Conservation (phyloP, 2,797 vertebrate genomes). For the Spinibarbus caldwelli region DNA sequence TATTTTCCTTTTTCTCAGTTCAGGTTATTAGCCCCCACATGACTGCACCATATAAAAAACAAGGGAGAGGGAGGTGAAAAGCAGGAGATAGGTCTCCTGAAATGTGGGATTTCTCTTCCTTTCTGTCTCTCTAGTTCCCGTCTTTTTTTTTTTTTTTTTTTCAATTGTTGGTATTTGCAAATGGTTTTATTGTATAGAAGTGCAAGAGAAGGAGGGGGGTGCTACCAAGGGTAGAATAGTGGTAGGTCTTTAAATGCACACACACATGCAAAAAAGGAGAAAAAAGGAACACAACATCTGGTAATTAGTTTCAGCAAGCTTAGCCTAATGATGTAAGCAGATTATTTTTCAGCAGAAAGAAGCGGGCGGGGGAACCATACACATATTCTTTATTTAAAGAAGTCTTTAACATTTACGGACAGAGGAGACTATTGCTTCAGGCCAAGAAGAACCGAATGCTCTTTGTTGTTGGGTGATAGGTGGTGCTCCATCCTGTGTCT, state of each 20-base stretch:
- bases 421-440: conserved; percentile 59
- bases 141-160: conserved; percentile 69
- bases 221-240: conserved; percentile 85
- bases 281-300: conserved; percentile 90
- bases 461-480: conserved; percentile 52
- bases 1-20: conserved; percentile 88
- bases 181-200: conserved; percentile 88
- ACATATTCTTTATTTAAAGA: conserved; percentile 49
- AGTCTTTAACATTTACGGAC: conserved; percentile 68
- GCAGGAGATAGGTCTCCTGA: conserved; percentile 79
- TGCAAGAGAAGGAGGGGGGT: conserved; percentile 79
- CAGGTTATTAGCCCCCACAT: conserved; percentile 91
- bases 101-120: conserved; percentile 71
- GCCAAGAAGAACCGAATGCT: conserved; percentile 49
- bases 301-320: conserved; percentile 96
- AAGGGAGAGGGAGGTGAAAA: conserved; percentile 69
- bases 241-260: conserved; percentile 82
- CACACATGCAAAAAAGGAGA: conserved; percentile 48
- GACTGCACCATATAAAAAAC: conserved; percentile 87
- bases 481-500: conserved; percentile 47
- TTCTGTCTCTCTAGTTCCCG: conserved; percentile 63
- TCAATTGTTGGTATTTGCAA: conserved; percentile 89
- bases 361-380: conserved; percentile 11
- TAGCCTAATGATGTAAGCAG: conserved; percentile 98
- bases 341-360: conserved; percentile 89